Base-by-base conservation (phyloP, 2,888 invertebrate species). In the Drosophila neutralis region DNA sequence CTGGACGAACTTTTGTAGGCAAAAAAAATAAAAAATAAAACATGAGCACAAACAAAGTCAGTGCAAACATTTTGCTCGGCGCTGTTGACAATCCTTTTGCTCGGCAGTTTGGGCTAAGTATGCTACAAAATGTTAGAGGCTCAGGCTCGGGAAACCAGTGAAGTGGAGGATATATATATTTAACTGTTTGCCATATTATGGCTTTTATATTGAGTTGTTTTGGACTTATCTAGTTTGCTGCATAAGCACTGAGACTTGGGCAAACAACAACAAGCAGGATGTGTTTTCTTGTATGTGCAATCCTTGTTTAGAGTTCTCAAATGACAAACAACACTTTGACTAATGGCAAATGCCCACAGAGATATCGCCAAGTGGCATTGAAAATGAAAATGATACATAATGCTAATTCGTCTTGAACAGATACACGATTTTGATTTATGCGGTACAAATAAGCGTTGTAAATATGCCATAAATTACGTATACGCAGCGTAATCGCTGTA, bases 121-220 rank as follows among this genome's bases (percentile, higher is more conserved):
- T 71, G 59, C 82, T 62, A 60, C 69, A 64, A 69, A 81, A 73
- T 71, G 71, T 53, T 56, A 33, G 62, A 51, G 71, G 31, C 71
- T 36, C 51, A 42, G 36, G 27, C 29, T 45, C 11, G n/a, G 49
- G 51, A 15, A 15, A 7, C 21, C 27, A 45, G 24, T 61, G 56
- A 49, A 33, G 60, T 24, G 38, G 18, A 66, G 60, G 27, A 77
- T 69, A 80, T 68, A 58, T 80, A 64, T 69, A 71, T 80, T 82
- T 89, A 84, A 87, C 85, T 82, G 85, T 78, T 87, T 90, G 89
- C 76, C 73, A 76, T 90, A 87, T 87, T 87, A 90, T 90, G 89
- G 90, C 89, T 87, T 87, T 87, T 87, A 89, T 89, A 87, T 87
- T 87, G 89, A 87, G 90, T 87, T 90, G 87, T 90, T 87, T 89